Evolutionary conservation across 2,113 vertebrate genomes (phyloP), one percentile per base, ranked within the genome.

Genomic region (Ginglymostoma cirratum): DNA sequence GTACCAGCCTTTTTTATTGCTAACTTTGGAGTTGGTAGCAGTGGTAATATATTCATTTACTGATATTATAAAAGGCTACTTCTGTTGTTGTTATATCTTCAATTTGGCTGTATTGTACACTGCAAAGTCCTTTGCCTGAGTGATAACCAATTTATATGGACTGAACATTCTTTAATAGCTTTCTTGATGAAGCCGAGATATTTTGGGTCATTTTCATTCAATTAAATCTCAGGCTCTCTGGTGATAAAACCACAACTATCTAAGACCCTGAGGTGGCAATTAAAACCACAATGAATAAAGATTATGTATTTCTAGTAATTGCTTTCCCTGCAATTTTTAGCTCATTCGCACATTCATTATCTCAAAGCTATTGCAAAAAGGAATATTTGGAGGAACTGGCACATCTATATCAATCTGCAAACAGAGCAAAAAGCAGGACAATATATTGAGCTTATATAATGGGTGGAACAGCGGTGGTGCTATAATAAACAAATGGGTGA

Each of bases 251-350:
- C 30, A 42, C 69, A 72, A 72, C 72, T 95, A 72, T 72, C 45
- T 70, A 30, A 95, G 38, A 45, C 67, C 94, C 69, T 70, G 69
- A 66, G 94, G 94, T 95, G 67, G 72, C 94, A 95, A 95, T 95
- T 72, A 95, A 95, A 95, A 95, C 67, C 67, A 76, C 45, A 95
- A 52, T 95, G 94, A 95, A 95, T 95, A 95, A 95, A 95, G 69
- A 95, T 95, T 42, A 72, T 95, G 24, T 27, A 95, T 72, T 95
- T 95, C 24, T 95, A 45, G 7, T 76, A 95, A 95, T 76, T 95
- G 94, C 42, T 24, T 95, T 48, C 15, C 38, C 67, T 95, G 45
- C 23, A 72, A 95, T 45, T 95, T 95, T 95, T 48, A 30, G 67
- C 67, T 52, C 14, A 72, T 92, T 72, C 67, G 7, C 48, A 24